Evolutionary conservation across 2,797 vertebrate species (phyloP), one percentile per base, ranked within the genome.

Genomic region (Semaprochilodus insignis): DNA sequence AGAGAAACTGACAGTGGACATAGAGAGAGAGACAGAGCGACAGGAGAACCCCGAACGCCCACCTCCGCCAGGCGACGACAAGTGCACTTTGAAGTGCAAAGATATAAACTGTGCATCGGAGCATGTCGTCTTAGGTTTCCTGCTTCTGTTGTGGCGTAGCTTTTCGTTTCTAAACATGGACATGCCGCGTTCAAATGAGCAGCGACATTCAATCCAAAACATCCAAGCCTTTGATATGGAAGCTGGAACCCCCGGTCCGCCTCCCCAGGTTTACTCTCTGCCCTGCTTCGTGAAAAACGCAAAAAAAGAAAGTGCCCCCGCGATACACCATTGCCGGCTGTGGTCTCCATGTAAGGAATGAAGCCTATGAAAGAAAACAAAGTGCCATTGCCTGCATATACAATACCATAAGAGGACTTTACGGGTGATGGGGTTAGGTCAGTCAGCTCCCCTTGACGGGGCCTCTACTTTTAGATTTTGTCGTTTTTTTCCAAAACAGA

Each of bases 401-500:
- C 91, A 92, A 91, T 92, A 93, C 93, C 93, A 94, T 93, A 95
- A 93, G 93, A 94, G 94, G 94, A 94, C 86, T 92, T 93, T 91
- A 92, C 65, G 78, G 91, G 88, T 91, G 90, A 90, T 88, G 91
- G 86, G 63, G 79, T 82, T 40, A 84, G 90, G 91, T 93, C 91
- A 92, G 84, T 78, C 17, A 88, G 84, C 86, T 84, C 84, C 69
- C 34, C 88, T 55, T 84, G 74, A 86, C 65, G 83, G 86, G 85
- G 87, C 83, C 87, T 88, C 89, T 89, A 91, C 92, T 93, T 94
- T 91, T 89, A 89, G 87, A 89, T 92, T 92, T 59, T 59, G 17
- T 5, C 40, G 31, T 67, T 69, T 36, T 69, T 15, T 93, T 93
- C 91, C 92, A 92, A 93, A 94, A 91, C 90, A 91, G 79, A 90